These are phyloP conservation scores for Alligator sinensis DNA, from an alignment of 2,113 vertebrate genomes.

Conservation along the genomic window DNA sequence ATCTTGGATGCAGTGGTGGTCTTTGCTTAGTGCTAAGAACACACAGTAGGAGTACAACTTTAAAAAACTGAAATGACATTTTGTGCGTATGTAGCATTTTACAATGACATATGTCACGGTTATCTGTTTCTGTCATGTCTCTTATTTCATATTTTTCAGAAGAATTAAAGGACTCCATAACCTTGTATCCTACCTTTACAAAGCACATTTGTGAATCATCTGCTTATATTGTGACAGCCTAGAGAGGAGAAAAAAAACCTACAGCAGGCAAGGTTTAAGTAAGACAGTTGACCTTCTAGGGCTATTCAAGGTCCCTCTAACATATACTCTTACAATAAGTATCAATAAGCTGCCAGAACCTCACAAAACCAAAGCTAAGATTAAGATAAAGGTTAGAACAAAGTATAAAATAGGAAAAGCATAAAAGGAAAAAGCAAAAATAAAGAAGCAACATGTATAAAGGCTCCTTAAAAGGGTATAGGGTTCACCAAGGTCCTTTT, in stretches of 20 bases:
- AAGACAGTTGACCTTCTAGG: background rate
- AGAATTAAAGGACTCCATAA: conserved; percentile 15
- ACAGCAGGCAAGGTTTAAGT: background rate
- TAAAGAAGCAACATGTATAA: background rate
- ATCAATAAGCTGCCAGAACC: background rate
- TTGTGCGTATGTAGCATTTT: conserved; percentile 18
- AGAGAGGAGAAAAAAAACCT: background rate
- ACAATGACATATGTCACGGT: conserved; percentile 41
- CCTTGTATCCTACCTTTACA: conserved; percentile 39
- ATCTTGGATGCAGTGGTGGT: background rate
- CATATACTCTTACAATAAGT: background rate
- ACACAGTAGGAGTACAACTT: background rate
- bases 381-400: background rate
- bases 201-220: conserved; percentile 18
- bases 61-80: conserved; percentile 39
- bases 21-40: background rate
- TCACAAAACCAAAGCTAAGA: background rate
- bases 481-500: background rate
- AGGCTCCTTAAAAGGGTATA: background rate
- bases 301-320: background rate
- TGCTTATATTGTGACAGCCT: background rate
- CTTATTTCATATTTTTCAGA: conserved; percentile 38
- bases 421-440: background rate
- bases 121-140: conserved; percentile 40
- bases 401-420: background rate